Evolutionary conservation across 2,113 vertebrate species (phyloP), one percentile per base, ranked within the genome.

Genomic region (Charadrius vociferus): DNA sequence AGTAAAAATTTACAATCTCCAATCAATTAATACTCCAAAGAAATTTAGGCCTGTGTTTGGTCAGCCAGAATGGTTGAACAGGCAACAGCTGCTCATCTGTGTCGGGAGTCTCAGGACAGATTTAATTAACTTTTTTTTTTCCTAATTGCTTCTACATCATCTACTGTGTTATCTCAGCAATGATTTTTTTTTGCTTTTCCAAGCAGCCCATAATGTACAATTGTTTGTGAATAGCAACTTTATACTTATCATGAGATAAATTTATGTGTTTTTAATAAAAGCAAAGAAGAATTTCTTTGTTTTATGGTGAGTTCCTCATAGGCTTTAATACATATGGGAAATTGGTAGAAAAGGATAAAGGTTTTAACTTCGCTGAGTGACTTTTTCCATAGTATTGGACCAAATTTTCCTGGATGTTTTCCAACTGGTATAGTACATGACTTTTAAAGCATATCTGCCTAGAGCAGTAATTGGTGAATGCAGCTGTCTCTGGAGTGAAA

Each of bases 71-170:
- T 61, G 23, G n/a, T 29, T 73, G 63, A 81, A 41, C 66, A 65
- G 47, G 59, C 78, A 95, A 78, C 67, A 96, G 79, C 71, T 95
- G 91, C 71, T 89, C 50, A 81, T 67, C 2, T 24, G 70, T 93
- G 90, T 88, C 0, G 7, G 67, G 85, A 94, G 88, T 94, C 84
- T 95, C 87, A 68, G 93, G 71, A 66, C 87, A 93, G 82, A 84
- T 86, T 86, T 94, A 96, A 91, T 95, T 94, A 92, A 71, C 27
- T 39, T 92, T 58, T 77, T 59, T 77, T 63, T 70, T 80, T 79
- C 14, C 43, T 81, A 92, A 86, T 95, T 95, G 36, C 12, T 94
- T 94, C 80, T 80, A 91, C 77, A 61, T 75, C 30, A 88, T 91
- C 63, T 73, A 62, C 32, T 86, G 32, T 61, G 30, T 73, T 82